Evolutionary conservation across 1,140 invertebrate genomes (phyloP).

Genomic region (Daktulosphaira vitifoliae): DNA sequence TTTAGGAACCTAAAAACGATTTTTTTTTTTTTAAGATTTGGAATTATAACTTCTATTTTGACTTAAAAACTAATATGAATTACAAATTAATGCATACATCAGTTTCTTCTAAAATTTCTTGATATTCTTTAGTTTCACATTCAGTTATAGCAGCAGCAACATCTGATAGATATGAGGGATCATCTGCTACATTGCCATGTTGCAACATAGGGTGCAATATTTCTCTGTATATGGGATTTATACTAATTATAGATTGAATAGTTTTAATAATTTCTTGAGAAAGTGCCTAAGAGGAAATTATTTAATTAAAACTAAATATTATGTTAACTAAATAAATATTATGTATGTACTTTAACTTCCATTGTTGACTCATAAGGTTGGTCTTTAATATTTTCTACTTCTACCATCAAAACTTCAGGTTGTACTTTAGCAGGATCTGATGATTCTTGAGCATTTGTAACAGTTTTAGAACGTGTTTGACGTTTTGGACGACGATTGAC

Average conservation of each 20-base stretch:
- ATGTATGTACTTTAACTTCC: constrained; percentile 79
- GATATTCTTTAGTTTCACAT: constrained; percentile 83
- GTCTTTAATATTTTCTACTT: constrained; percentile 88
- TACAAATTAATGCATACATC: constrained; percentile 70
- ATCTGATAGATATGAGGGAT: constrained; percentile 97
- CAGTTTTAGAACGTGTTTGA: neutral
- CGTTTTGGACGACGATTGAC: neutral
- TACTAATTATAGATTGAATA: constrained; percentile 88
- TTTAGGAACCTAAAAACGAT: constrained; percentile 71
- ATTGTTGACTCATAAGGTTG: constrained; percentile 84
- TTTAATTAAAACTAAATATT: neutral
- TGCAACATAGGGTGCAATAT: constrained; percentile 90
- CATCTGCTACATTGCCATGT: constrained; percentile 92
- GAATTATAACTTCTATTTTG: neutral
- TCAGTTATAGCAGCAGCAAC: constrained; percentile 90
- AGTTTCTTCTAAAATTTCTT: constrained; percentile 89
- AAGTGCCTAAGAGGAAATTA: constrained; percentile 56
- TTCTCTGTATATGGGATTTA: constrained; percentile 90
- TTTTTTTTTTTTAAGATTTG: constrained; percentile 3
- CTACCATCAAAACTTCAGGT: constrained; percentile 74
- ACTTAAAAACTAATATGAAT: neutral
- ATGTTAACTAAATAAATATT: neutral
- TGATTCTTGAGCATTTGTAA: neutral
- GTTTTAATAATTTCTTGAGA: constrained; percentile 97
- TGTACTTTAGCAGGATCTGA: neutral